Conservation (phyloP, 2,113 vertebrate species). For the Dromas ardeola region DNA sequence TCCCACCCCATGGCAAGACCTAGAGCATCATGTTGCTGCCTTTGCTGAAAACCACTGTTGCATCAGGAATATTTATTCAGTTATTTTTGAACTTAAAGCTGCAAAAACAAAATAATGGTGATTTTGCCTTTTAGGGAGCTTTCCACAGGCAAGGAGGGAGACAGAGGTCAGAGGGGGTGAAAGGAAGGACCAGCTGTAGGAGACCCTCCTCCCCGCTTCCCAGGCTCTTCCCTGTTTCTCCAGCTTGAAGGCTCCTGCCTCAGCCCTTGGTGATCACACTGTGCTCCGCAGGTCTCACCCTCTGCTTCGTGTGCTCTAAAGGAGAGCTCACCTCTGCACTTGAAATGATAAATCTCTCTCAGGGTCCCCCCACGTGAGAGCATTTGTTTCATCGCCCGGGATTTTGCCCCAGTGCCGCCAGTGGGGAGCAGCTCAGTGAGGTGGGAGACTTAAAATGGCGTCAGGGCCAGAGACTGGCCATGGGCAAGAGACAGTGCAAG, state of each 20-base stretch:
- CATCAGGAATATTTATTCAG: neutral
- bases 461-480: neutral
- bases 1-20: neutral
- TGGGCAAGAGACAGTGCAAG: neutral
- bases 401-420: neutral
- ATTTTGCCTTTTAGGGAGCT: neutral
- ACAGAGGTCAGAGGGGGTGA: neutral
- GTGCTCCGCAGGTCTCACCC: neutral
- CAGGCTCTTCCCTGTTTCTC: neutral
- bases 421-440: neutral
- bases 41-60: neutral
- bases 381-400: neutral
- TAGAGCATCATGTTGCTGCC: neutral
- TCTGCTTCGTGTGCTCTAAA: neutral
- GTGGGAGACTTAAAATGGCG: too few species aligned
- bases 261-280: neutral
- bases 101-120: neutral
- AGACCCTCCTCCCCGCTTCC: neutral
- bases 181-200: neutral
- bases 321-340: neutral
- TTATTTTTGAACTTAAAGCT: neutral
- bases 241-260: neutral
- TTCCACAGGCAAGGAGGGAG: neutral
- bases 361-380: rapidly evolving
- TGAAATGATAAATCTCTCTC: neutral